Evolutionary conservation across 1,140 invertebrate species (phyloP).

Genomic region (Cyrtorhinus lividipennis): DNA sequence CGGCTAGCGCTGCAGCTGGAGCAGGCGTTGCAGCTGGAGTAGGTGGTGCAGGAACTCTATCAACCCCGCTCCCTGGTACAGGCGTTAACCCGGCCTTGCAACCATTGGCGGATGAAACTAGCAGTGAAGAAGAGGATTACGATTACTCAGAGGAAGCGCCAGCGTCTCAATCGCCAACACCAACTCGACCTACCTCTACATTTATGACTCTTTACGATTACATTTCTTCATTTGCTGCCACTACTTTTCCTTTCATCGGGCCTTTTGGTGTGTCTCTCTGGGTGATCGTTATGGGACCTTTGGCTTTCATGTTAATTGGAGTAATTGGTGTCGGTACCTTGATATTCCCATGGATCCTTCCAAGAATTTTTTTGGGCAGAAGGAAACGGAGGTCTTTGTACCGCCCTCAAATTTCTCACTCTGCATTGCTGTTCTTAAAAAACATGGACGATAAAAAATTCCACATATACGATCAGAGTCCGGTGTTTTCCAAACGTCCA

Average conservation of each 20-base stretch:
- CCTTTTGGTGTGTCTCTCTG: constrained; percentile 27
- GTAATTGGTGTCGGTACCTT: constrained; percentile 26
- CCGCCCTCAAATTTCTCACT: constrained; percentile 11
- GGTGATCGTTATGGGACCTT: constrained; percentile 28
- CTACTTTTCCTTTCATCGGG: constrained; percentile 25
- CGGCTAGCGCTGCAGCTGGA: background rate
- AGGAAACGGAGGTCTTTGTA: constrained; percentile 1
- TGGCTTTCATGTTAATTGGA: constrained; percentile 27
- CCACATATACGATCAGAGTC: background rate
- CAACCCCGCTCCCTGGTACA: background rate
- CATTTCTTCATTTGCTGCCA: constrained; percentile 13
- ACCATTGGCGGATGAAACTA: constrained; percentile 6
- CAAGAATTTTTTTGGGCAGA: constrained; percentile 24
- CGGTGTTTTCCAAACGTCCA: constrained; percentile 1
- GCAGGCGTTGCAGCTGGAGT: background rate
- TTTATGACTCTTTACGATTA: constrained; percentile 23
- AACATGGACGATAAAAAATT: constrained; percentile 9
- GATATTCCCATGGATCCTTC: constrained; percentile 26
- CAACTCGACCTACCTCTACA: background rate
- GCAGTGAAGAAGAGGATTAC: constrained; percentile 11
- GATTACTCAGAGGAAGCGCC: constrained; percentile 11
- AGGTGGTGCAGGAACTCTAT: background rate
- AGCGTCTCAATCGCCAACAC: constrained; percentile 3
- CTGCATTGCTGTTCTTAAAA: constrained; percentile 18
- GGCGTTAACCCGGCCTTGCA: constrained; percentile 11